Percentiles rank a stretch among this genome's conserved stretches.
Evolutionary conservation across 2,113 vertebrate species (phyloP).

Genomic region (Sander vitreus): DNA sequence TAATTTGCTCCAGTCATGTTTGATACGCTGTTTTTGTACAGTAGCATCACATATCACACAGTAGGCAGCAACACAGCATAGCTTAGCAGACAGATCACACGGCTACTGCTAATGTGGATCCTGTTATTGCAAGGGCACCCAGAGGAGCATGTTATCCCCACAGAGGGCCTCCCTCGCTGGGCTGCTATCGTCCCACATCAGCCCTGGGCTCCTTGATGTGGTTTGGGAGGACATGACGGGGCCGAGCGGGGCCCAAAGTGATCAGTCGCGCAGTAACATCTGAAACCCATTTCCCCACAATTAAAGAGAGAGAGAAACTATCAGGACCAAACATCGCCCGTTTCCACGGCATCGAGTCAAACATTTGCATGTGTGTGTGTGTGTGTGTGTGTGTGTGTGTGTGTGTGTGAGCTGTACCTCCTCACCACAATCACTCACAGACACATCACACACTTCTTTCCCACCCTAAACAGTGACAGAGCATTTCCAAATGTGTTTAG

Average conservation of each 20-base stretch:
- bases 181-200: slow-evolving; percentile 82
- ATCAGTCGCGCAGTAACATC: slow-evolving; percentile 84
- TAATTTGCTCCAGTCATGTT: slow-evolving; percentile 4
- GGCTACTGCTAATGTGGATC: slow-evolving; percentile 77
- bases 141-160: slow-evolving; percentile 70
- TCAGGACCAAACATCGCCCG: slow-evolving; percentile 83
- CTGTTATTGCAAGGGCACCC: slow-evolving; percentile 77
- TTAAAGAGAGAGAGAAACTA: slow-evolving; percentile 85
- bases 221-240: slow-evolving; percentile 84
- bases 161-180: slow-evolving; percentile 67
- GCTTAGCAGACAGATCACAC: slow-evolving; percentile 69
- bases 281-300: slow-evolving; percentile 86
- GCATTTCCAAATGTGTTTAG: slow-evolving; percentile 82
- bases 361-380: slow-evolving; percentile 73
- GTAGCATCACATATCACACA: slow-evolving; percentile 42
- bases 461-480: slow-evolving; percentile 80
- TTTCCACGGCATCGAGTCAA: slow-evolving; percentile 84
- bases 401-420: slow-evolving; percentile 43
- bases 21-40: slow-evolving; percentile 26
- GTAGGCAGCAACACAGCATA: slow-evolving; percentile 34
- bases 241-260: slow-evolving; percentile 80
- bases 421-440: slow-evolving; percentile 66
- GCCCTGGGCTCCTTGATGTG: slow-evolving; percentile 80
- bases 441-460: slow-evolving; percentile 58
- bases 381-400: slow-evolving; percentile 49